These are phyloP conservation scores for Graphium colonna DNA, from an alignment of 2,888 invertebrate species.

Conservation along the genomic window DNA sequence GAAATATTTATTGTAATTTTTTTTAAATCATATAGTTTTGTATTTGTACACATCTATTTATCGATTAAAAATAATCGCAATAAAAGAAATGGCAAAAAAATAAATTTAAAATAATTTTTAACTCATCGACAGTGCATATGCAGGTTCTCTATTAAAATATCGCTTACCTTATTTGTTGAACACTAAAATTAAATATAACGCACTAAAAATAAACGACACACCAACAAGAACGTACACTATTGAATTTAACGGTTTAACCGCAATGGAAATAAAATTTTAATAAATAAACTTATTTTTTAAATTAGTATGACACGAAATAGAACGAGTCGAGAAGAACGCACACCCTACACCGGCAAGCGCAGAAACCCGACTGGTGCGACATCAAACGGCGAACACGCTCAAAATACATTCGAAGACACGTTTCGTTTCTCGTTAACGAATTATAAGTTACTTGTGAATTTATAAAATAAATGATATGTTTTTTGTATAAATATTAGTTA, in stretches of 20 bases:
- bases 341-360: conserved; percentile 64
- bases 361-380: conserved; percentile 72
- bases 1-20: too few species aligned
- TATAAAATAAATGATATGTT: too few species aligned
- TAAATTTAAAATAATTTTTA: too few species aligned
- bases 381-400: conserved; percentile 47
- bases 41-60: too few species aligned
- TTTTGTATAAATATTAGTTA: too few species aligned
- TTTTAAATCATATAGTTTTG: too few species aligned
- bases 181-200: conserved; percentile 47
- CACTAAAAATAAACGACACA: conserved; percentile 50
- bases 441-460: background rate
- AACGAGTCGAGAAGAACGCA: conserved; percentile 55
- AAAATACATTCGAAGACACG: conserved; percentile 43
- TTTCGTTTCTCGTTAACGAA: background rate
- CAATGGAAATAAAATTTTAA: conserved; percentile 25
- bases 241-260: conserved; percentile 23
- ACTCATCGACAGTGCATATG: too few species aligned
- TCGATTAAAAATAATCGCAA: too few species aligned
- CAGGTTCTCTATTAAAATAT: conserved; percentile 9
- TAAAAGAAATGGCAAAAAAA: too few species aligned
- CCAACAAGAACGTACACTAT: conserved; percentile 37
- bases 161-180: conserved; percentile 57
- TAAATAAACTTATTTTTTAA: conserved; percentile 37
- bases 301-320: conserved; percentile 59